Base-by-base conservation (phyloP, 1,140 invertebrate genomes). In the Tetragonula clypearis region DNA sequence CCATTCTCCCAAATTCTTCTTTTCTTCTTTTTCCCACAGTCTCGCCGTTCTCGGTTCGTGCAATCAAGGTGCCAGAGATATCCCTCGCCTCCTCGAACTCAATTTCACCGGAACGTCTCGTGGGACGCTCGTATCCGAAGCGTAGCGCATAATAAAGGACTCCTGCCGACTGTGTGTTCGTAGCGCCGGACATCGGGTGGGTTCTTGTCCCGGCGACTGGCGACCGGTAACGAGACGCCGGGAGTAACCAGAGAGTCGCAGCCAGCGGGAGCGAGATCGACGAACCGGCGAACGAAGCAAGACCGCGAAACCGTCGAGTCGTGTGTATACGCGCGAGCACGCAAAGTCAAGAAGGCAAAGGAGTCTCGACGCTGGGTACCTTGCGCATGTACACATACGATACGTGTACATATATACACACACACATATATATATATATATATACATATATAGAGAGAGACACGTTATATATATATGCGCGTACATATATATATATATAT, bases 181-280 rank as follows among this genome's bases (percentile, higher is more conserved):
- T 88, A 91, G 85, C 85, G 85, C 90, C 88, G 87, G 87, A 89
- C 90, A 88, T 85, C 85, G 84, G 66, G 66, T 80, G 66, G 68
- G 86, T 88, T 89, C 90, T 91, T 87, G 85, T 91, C 87, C 87
- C 71, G 0, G n/a, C 87, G 78, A 86, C 88, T 84, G 88, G 89
- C 87, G 78, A 86, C 88, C 85, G 88, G 89, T 92, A 92, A 91
- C 91, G 88, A 92, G 90, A 86, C 86, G 88, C 82, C 74, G 66
- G 41, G 55, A 74, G 84, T 79, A 86, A 76, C 85, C 62, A 72
- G 88, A 90, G 87, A 89, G 79, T 85, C 84, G 69, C 23, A 58
- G 9, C 12, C 3, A 65, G 60, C 17, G 60, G 41, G 41, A 58
- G 30, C 26, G 26, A 76, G 49, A 62, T 30, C 26, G 30, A 41